phyloP scores from a whole-genome alignment of 2,888 invertebrate genomes.

The Apamea crenata region DNA sequence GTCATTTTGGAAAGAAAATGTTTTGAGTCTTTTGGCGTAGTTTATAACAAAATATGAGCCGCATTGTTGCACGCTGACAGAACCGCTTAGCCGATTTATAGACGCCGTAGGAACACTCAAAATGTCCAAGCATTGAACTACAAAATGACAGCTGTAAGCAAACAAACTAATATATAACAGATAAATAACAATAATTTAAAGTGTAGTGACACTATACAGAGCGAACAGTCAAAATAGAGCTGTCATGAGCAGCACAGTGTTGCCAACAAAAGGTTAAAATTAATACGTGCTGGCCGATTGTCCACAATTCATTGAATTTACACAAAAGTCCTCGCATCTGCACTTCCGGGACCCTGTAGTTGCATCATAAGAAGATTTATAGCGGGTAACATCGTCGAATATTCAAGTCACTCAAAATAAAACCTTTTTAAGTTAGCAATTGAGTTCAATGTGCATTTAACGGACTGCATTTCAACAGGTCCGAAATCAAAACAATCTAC shows the following conservation, averaged over 20 bases:
- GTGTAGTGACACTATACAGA: constrained; percentile 41
- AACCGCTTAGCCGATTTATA: not conserved
- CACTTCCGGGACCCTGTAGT: constrained; percentile 71
- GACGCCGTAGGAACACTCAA: constrained; percentile 5
- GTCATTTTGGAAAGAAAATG: not conserved
- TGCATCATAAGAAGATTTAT: constrained; percentile 70
- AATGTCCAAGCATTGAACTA: not conserved
- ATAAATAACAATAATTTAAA: constrained; percentile 33
- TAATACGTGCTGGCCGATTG: constrained; percentile 63
- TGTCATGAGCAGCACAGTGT: constrained; percentile 50
- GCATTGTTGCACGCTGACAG: not conserved
- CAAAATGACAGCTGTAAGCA: constrained; percentile 20
- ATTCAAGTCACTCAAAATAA: constrained; percentile 17
- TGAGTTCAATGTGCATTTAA: not conserved
- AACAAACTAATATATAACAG: constrained; percentile 33
- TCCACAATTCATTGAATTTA: constrained; percentile 65
- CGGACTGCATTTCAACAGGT: not conserved
- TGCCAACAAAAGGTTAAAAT: constrained; percentile 55
- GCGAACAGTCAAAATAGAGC: constrained; percentile 62
- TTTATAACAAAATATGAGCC: not conserved
- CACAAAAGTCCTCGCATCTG: constrained; percentile 75
- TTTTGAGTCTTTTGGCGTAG: not conserved
- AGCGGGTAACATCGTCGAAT: constrained; percentile 13
- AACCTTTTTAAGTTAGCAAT: not conserved
- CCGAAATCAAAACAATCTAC: constrained; percentile 30